Percentiles rank a stretch among this genome's conserved stretches.
Conservation (phyloP, 1,140 invertebrate species). For the Lasaia peninsularis region DNA sequence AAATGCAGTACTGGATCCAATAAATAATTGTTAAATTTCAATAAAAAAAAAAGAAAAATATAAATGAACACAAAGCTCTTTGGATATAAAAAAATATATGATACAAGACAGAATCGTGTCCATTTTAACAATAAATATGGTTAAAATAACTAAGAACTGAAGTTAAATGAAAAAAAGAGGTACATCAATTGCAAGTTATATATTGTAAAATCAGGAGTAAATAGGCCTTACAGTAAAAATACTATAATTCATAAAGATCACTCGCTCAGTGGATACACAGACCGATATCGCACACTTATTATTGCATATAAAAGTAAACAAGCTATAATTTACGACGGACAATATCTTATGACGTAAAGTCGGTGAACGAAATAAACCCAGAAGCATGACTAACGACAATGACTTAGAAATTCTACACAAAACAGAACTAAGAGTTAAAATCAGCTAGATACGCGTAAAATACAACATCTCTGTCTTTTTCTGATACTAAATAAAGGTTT, state of each 20-base stretch:
- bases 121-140: slow-evolving; percentile 28
- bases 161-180: slow-evolving; percentile 18
- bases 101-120: slow-evolving; percentile 35
- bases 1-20: slow-evolving; percentile 71
- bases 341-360: background rate
- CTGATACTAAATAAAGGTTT: no score
- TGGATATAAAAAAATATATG: slow-evolving; percentile 63
- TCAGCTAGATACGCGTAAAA: no score
- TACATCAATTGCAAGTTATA: slow-evolving; percentile 14
- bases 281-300: background rate
- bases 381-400: no score
- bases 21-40: slow-evolving; percentile 68
- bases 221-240: slow-evolving; percentile 10
- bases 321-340: slow-evolving; percentile 7
- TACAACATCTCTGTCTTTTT: no score
- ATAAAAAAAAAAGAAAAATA: slow-evolving; percentile 46
- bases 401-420: no score
- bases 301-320: slow-evolving; percentile 7
- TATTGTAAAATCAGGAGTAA: background rate
- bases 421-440: no score
- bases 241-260: slow-evolving; percentile 9
- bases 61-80: slow-evolving; percentile 74
- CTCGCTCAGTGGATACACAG: background rate
- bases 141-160: slow-evolving; percentile 24
- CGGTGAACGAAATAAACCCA: no score